Evolutionary conservation across 1,140 invertebrate species (phyloP), one percentile per base, ranked within the genome.

Genomic region (Drosophila cardini): DNA sequence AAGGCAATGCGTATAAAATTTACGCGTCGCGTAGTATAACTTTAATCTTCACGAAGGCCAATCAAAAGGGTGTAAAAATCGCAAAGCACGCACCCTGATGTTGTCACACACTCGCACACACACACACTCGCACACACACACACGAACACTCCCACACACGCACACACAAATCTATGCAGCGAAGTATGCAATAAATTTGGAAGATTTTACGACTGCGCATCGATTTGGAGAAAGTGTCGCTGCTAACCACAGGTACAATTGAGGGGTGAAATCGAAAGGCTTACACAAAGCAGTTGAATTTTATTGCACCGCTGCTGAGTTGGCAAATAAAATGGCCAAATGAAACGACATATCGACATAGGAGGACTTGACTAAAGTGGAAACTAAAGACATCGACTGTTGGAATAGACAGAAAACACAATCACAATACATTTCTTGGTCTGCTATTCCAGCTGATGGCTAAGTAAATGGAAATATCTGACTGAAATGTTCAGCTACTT

Each of bases 171-270:
- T 26, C 45, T 70, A 63, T 74, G 40, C 60, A 48, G 52, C 58
- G 45, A 80, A 87, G 82, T 86, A 81, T 89, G 84, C 76, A 74
- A 87, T 87, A 87, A 87, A 87, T 89, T 86, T 56, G 56, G 78
- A 7, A 62, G 42, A 73, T 73, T 87, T 87, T 87, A 87, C 76
- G 83, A 87, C 43, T 83, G 72, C 72, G 61, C 72, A 80, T 87
- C 83, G 83, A 86, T 83, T 87, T 73, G 78, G 75, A 60, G 68
- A 8, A 36, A 40, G 68, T 32, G 50, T 15, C 55, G 52, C 52
- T 45, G 67, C 67, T 61, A 76, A 76, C 79, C 72, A 56, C 82
- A 85, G 82, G 82, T 85, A 86, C 67, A 71, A 68, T 58, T 60
- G 42, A 38, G 56, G 11, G 43, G 46, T 43, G 38, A 15, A 56